A percentile compares a stretch with the other conserved stretches of the same genome.
Conservation (phyloP, 2,888 invertebrate species). For the Ommatoiulus sabulosus region DNA sequence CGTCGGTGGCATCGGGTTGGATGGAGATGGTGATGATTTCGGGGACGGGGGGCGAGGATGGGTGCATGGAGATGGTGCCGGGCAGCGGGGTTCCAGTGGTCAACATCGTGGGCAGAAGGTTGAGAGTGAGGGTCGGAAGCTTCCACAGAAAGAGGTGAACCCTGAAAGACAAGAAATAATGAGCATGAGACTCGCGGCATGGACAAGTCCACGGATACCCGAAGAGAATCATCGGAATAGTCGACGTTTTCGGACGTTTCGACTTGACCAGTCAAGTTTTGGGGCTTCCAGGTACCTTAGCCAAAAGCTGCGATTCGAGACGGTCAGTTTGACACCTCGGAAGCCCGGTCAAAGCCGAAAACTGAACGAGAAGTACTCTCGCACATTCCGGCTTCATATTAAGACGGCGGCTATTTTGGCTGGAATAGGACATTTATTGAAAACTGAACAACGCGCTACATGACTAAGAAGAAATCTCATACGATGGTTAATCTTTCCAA, state of each 20-base stretch:
- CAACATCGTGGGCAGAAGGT: conserved; percentile 31
- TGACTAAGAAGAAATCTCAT: too few relatives aligned
- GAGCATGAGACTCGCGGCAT: too few relatives aligned
- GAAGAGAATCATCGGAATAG: neutral
- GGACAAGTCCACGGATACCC: neutral
- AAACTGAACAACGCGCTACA: too few relatives aligned
- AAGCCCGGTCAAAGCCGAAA: neutral
- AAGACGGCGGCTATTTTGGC: neutral
- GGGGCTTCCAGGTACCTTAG: too few relatives aligned
- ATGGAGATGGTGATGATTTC: conserved; percentile 57
- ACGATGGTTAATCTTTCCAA: too few relatives aligned
- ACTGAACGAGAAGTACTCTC: neutral
- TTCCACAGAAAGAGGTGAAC: conserved; percentile 37
- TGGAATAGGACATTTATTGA: neutral
- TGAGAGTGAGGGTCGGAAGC: neutral
- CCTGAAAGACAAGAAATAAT: neutral
- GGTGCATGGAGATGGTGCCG: conserved; percentile 50
- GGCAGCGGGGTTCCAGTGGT: neutral
- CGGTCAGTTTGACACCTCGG: neutral
- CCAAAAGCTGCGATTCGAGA: neutral
- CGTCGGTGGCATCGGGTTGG: conserved; percentile 52
- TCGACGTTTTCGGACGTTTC: neutral
- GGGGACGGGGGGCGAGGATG: conserved; percentile 17
- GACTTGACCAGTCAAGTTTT: neutral
- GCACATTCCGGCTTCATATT: too few relatives aligned